Conservation (phyloP, 23 tunicate genomes). For the Styela plicata region DNA sequence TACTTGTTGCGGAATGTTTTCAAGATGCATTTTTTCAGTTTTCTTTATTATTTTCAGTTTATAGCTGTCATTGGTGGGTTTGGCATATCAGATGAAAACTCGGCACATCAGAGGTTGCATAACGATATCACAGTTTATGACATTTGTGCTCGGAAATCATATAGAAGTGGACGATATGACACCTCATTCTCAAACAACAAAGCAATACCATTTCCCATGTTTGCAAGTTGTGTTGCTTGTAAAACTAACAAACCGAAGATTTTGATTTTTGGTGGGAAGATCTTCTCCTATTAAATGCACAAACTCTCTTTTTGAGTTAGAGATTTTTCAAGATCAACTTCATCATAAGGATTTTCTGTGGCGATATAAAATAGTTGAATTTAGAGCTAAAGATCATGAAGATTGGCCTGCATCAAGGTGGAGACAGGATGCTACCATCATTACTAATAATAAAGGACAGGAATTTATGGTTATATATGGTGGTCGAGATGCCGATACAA, state of each 20-base stretch:
- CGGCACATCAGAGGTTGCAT: slow-evolving; percentile 2
- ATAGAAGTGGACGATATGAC: neutral
- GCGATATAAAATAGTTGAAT: neutral
- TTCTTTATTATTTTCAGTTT: slow-evolving; percentile 7
- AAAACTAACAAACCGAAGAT: neutral
- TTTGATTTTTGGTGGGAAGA: slow-evolving; percentile 75
- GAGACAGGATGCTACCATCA: slow-evolving; percentile 53
- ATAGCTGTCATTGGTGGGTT: slow-evolving; percentile 44
- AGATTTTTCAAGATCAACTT: no score
- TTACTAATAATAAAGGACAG: neutral
- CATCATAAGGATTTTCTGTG: neutral
- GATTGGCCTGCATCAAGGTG: slow-evolving; percentile 40
- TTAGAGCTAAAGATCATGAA: neutral
- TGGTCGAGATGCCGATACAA: slow-evolving; percentile 44
- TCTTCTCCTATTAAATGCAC: slow-evolving; percentile 45
- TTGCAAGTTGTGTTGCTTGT: neutral
- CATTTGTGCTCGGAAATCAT: neutral
- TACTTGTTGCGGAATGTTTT: no score
- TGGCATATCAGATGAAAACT: slow-evolving; percentile 10
- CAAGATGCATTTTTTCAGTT: no score
- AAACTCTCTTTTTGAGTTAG: slow-evolving; percentile 9
- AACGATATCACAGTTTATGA: neutral
- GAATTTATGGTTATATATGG: slow-evolving; percentile 55
- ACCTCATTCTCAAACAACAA: neutral
- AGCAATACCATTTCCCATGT: slow-evolving; percentile 11